Conservation (phyloP, 2,113 vertebrate genomes). For the Canis aureus region DNA sequence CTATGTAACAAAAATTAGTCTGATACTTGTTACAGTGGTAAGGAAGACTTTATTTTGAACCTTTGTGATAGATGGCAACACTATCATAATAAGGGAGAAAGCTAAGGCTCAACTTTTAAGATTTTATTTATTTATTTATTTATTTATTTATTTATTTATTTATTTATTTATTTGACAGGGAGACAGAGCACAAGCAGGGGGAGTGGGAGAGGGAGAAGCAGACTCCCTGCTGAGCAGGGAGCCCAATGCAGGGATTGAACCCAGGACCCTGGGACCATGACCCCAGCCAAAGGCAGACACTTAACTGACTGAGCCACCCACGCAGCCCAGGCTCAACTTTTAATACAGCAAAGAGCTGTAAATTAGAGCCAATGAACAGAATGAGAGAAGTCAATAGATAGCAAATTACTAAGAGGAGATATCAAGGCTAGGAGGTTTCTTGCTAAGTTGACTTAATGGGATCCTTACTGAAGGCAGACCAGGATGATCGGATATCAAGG, state of each 20-base stretch:
- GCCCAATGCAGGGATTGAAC: no score
- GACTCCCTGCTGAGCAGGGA: no score
- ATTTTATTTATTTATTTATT: no score
- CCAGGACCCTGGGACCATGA: no score
- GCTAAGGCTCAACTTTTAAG: not conserved
- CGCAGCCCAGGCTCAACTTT: not conserved
- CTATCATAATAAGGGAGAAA: not conserved
- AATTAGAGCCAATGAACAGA: not conserved
- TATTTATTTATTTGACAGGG: no score
- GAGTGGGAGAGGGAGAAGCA: no score
- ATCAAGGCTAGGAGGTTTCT: not conserved
- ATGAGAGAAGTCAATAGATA: not conserved
- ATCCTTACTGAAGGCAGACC: not conserved
- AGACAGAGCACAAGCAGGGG: no score
- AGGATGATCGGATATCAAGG: not conserved
- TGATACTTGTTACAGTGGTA: constrained; percentile 2
- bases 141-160: no score
- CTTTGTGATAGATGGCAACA: not conserved
- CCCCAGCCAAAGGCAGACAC: no score
- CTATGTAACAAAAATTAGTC: constrained; percentile 4
- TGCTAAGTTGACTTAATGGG: not conserved
- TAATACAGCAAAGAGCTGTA: not conserved
- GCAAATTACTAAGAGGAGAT: not conserved
- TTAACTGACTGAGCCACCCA: no score
- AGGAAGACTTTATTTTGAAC: constrained; percentile 6